Evolutionary conservation across 2,888 invertebrate genomes (phyloP), one percentile per base, ranked within the genome.

Genomic region (Yponomeuta cagnagella): DNA sequence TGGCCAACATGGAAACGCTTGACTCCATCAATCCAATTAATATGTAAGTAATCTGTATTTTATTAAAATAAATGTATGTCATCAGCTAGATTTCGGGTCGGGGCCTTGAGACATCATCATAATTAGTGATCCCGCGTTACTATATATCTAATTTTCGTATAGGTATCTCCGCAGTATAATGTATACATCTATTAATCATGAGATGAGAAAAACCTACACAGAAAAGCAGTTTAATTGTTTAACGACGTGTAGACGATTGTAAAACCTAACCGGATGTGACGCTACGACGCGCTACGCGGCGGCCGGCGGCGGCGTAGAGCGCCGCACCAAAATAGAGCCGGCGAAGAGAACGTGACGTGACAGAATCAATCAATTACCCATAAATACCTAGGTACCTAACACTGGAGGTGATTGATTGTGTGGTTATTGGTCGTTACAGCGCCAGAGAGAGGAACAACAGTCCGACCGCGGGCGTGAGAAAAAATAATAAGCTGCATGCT

Each of bases 401-500:
- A 31, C 30, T 12, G 65, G 10, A 65, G 9, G 30, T 65, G 3
- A 31, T 31, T 33, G 65, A 65, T 23, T 65, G 23, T 33, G 65
- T 12, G 10, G 30, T 30, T 30, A 65, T 65, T 65, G 43, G 8
- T 43, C 65, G 65, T 33, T 65, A 31, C 33, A 30, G 31, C 65
- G 65, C 30, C 33, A 10, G 33, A 65, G 30, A 33, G 31, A 31
- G 65, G 43, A 43, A 8, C 6, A 43, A 43, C 6, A 58, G 52
- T 58, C 52, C 52, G 3, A 9, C 43, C 43, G 68, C 12, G 71
- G 73, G 75, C 76, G 78, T 87, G 88, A 85, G 87, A 88, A 89
- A 88, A 86, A 72, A 70, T 63, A 71, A 85, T 85, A 82, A 83
- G 81, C 82, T 78, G 82, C 84, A 78, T 81, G 85, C 80, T 82